A percentile compares a stretch with the other conserved stretches of the same genome.
Evolutionary conservation across 2,888 invertebrate species (phyloP).

Genomic region (Tenthredo distinguenda): DNA sequence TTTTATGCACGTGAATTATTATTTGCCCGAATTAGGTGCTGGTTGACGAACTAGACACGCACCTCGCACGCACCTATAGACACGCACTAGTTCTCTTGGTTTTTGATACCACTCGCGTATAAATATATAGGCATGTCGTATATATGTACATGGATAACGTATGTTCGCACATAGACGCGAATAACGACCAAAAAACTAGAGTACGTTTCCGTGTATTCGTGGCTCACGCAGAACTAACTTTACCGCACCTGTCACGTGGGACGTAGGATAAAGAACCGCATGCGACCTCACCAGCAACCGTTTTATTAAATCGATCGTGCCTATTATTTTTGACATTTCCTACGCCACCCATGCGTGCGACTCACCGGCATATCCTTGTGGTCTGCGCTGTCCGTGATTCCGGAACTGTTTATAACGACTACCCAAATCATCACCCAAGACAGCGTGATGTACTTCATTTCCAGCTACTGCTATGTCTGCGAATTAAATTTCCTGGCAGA

Average conservation of each 20-base stretch:
- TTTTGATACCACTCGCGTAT: neutral
- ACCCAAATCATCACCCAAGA: constrained; percentile 19
- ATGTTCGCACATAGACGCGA: neutral
- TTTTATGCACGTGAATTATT: constrained; percentile 48
- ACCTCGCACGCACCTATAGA: constrained; percentile 37
- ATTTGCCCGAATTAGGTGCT: constrained; percentile 31
- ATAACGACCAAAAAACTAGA: constrained; percentile 25
- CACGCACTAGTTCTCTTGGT: constrained; percentile 42
- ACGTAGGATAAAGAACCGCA: constrained; percentile 39
- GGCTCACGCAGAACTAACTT: constrained; percentile 44
- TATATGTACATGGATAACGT: neutral
- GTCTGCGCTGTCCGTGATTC: constrained; percentile 36
- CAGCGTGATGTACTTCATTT: neutral
- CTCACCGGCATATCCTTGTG: constrained; percentile 30
- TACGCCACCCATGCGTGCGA: constrained; percentile 41
- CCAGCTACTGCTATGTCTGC: neutral
- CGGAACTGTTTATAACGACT: constrained; percentile 37
- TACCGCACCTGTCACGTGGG: constrained; percentile 50
- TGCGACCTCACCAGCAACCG: constrained; percentile 47
- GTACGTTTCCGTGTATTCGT: constrained; percentile 46
- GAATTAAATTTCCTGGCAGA: constrained; percentile 7
- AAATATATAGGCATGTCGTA: neutral
- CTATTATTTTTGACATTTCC: constrained; percentile 54
- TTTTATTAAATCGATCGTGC: constrained; percentile 53
- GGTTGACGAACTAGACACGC: constrained; percentile 42